These are phyloP conservation scores for Drosophila sturtevanti DNA, from an alignment of 1,140 invertebrate species.

Conservation along the genomic window DNA sequence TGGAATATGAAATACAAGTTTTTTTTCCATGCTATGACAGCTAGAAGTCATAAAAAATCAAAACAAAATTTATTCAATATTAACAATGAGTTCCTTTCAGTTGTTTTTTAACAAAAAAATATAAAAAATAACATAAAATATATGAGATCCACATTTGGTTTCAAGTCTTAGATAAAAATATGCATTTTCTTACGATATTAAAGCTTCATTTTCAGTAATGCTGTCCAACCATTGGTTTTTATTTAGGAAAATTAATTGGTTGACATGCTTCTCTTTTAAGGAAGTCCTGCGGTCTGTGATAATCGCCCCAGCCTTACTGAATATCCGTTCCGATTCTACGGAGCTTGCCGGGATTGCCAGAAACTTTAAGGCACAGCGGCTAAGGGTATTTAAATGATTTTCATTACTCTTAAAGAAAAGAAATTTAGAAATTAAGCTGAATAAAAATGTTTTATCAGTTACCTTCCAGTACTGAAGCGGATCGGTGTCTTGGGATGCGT, in stretches of 20 bases:
- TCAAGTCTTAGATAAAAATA: too few species aligned
- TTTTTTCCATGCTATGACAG: too few species aligned
- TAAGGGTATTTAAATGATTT: neutral
- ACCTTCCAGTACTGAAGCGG: slow-evolving; percentile 1
- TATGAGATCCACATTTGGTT: too few species aligned
- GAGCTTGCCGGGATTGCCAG: slow-evolving; percentile 1
- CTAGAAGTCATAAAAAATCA: too few species aligned
- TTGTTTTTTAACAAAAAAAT: too few species aligned
- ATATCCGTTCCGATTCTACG: slow-evolving; percentile 3
- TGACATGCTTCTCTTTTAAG: neutral
- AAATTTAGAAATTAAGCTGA: neutral
- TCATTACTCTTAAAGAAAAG: neutral
- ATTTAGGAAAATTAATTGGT: neutral
- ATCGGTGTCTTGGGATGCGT: slow-evolving; percentile 9
- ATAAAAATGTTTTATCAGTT: neutral
- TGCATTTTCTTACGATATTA: too few species aligned
- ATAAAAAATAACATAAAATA: too few species aligned
- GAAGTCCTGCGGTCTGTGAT: neutral
- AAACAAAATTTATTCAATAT: too few species aligned
- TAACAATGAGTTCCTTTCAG: too few species aligned
- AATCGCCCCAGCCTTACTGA: slow-evolving; percentile 6
- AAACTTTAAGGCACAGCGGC: slow-evolving; percentile 5
- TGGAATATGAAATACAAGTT: too few species aligned
- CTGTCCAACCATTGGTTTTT: slow-evolving; percentile 3
- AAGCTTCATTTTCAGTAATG: too few species aligned